phyloP scores from a whole-genome alignment of 2,797 vertebrate genomes.

The Phylloscopus collybita region DNA sequence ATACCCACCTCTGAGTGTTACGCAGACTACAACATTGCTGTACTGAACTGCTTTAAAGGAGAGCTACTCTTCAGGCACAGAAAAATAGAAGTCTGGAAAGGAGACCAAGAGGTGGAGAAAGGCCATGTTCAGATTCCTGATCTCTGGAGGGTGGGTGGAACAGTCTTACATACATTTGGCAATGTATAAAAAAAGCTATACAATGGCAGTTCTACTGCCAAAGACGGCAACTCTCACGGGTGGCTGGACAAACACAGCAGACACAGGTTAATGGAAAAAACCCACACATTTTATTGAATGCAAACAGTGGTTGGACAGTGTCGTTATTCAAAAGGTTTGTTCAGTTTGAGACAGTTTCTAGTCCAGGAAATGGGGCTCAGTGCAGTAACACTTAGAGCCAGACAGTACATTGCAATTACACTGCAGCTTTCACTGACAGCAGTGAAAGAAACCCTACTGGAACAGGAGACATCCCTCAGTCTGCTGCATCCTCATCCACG shows the following conservation, averaged over 20 bases:
- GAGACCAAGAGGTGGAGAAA: not conserved
- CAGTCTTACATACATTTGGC: not conserved
- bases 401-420: not conserved
- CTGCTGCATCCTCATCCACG: not conserved
- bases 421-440: not conserved
- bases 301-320: slow-evolving; percentile 46
- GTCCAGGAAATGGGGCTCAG: not conserved
- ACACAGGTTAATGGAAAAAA: slow-evolving; percentile 23
- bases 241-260: not conserved
- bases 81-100: not conserved
- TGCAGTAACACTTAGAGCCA: not conserved
- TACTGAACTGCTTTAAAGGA: not conserved
- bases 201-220: not conserved
- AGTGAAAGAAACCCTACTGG: not conserved
- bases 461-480: not conserved
- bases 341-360: slow-evolving; percentile 2
- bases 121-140: not conserved
- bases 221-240: not conserved
- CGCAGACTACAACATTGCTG: not conserved
- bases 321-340: not conserved
- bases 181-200: not conserved
- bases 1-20: not conserved
- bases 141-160: not conserved
- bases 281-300: slow-evolving; percentile 61
- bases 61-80: not conserved